These are phyloP conservation scores for Meiosimyza platycephala DNA, from an alignment of 2,888 invertebrate species.

Conservation along the genomic window DNA sequence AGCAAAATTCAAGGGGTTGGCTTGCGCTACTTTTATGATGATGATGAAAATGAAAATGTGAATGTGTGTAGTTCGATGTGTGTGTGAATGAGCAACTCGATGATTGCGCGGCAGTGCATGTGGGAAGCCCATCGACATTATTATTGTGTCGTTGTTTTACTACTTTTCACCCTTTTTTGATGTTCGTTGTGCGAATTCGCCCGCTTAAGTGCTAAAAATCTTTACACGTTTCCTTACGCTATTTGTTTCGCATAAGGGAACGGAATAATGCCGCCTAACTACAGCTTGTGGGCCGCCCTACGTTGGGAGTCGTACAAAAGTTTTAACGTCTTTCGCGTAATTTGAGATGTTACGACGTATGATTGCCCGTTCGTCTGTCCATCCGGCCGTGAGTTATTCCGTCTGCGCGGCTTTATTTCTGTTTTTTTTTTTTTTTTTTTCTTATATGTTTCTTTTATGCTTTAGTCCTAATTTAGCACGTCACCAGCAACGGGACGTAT, in stretches of 20 bases:
- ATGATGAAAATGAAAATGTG: not conserved
- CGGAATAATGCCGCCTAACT: slow-evolving; percentile 38
- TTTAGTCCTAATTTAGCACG: slow-evolving; percentile 63
- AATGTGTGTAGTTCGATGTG: slow-evolving; percentile 1
- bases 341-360: slow-evolving; percentile 52
- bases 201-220: slow-evolving; percentile 36
- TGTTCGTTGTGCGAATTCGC: slow-evolving; percentile 24
- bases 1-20: slow-evolving; percentile 24
- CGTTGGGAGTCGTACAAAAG: slow-evolving; percentile 10
- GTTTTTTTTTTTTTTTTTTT: slow-evolving; percentile 41
- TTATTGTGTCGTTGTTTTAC: slow-evolving; percentile 20
- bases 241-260: slow-evolving; percentile 40
- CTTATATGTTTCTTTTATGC: slow-evolving; percentile 43
- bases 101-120: not conserved
- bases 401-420: slow-evolving; percentile 41
- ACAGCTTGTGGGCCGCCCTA: slow-evolving; percentile 7
- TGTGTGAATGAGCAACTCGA: not conserved
- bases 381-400: not conserved
- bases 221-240: slow-evolving; percentile 29
- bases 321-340: slow-evolving; percentile 54
- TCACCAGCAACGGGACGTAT: slow-evolving; percentile 55
- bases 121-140: slow-evolving; percentile 1
- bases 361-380: slow-evolving; percentile 9
- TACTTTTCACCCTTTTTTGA: slow-evolving; percentile 40
- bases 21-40: not conserved